Percentiles rank a stretch among this genome's conserved stretches.
Conservation (phyloP, 2,888 invertebrate genomes). For the Phaedon cochleariae region DNA sequence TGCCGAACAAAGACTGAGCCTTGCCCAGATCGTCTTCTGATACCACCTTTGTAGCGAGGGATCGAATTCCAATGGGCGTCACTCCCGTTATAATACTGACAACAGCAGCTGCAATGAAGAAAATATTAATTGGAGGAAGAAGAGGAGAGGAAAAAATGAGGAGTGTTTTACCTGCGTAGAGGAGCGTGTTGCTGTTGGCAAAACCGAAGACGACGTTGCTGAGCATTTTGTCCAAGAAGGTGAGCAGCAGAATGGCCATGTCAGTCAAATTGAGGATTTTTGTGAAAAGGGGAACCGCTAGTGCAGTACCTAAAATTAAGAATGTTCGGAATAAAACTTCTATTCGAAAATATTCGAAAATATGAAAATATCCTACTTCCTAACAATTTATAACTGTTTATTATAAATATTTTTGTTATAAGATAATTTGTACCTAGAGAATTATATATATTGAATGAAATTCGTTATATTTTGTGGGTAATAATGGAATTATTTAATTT, state of each 20-base stretch:
- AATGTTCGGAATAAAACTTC: no score
- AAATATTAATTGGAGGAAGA: background rate
- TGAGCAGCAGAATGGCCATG: conserved; percentile 57
- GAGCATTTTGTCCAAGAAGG: conserved; percentile 61
- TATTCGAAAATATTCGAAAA: conserved; percentile 29
- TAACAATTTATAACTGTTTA: no score
- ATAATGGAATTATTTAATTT: no score
- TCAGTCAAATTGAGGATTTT: conserved; percentile 58
- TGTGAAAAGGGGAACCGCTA: conserved; percentile 56
- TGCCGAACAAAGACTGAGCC: conserved; percentile 67
- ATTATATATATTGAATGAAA: no score
- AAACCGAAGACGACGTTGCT: conserved; percentile 58
- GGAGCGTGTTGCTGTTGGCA: conserved; percentile 51
- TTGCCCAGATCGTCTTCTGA: conserved; percentile 59
- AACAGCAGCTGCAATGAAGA: conserved; percentile 44
- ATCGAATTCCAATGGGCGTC: conserved; percentile 56
- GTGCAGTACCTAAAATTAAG: conserved; percentile 52
- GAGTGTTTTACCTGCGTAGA: conserved; percentile 57
- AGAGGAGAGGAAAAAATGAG: background rate
- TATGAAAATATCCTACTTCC: background rate
- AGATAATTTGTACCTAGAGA: no score
- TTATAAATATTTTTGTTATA: no score
- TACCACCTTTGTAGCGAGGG: conserved; percentile 59
- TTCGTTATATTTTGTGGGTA: no score
- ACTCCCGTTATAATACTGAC: conserved; percentile 57